These are phyloP conservation scores for Mustela nigripes DNA, from an alignment of 2,113 vertebrate species.

Conservation along the genomic window DNA sequence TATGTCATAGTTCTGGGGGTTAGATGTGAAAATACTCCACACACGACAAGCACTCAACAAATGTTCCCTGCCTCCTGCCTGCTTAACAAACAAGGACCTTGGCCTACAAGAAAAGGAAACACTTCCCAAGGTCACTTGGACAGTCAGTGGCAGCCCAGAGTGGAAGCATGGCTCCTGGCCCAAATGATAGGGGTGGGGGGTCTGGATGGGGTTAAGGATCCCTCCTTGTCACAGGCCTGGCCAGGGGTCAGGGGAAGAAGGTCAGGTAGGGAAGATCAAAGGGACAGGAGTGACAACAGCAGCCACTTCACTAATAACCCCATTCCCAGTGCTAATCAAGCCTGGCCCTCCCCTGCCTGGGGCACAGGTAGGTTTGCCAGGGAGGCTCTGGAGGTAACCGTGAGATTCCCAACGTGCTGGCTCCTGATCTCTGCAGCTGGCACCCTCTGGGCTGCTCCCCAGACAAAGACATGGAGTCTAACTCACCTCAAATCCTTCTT, in stretches of 20 bases:
- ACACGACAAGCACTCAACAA: slow-evolving; percentile 29
- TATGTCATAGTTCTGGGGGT: neutral
- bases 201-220: neutral
- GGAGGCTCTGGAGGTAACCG: neutral
- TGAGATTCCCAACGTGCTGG: neutral
- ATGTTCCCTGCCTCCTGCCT: slow-evolving; percentile 49
- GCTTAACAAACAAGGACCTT: neutral
- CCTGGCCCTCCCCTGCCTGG: slow-evolving; percentile 56
- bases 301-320: slow-evolving; percentile 66
- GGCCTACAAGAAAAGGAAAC: neutral
- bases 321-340: slow-evolving; percentile 54
- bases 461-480: neutral
- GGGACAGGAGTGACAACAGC: slow-evolving; percentile 30
- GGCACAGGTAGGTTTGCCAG: slow-evolving; percentile 48
- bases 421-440: neutral
- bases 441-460: neutral
- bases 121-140: neutral
- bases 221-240: neutral
- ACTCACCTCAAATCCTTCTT: neutral
- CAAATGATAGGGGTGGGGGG: neutral
- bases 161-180: slow-evolving; percentile 11
- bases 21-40: slow-evolving; percentile 35
- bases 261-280: slow-evolving; percentile 71
- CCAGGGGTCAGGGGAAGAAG: neutral
- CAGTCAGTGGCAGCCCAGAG: neutral